Conservation (phyloP, 2,797 vertebrate genomes). For the Podarcis siculus region DNA sequence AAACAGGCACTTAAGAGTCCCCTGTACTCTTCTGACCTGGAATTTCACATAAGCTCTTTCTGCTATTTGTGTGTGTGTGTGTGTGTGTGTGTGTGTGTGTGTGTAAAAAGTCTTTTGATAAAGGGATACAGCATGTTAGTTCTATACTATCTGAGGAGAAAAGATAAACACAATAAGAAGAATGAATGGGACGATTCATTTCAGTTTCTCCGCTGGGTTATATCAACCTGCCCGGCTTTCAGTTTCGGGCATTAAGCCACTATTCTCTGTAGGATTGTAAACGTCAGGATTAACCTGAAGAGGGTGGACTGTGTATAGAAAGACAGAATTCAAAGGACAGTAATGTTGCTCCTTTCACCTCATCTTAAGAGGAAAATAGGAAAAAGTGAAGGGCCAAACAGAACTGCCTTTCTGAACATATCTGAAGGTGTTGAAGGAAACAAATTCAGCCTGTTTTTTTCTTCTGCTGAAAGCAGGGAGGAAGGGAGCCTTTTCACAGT, state of each 20-base stretch:
- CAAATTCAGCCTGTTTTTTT: fast-evolving
- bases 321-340: constrained; percentile 6
- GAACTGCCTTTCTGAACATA: fast-evolving
- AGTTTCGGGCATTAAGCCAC: not conserved
- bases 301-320: fast-evolving
- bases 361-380: not conserved
- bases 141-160: not conserved
- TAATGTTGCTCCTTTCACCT: not conserved
- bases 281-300: not conserved
- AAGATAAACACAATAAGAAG: not conserved
- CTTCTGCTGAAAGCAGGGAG: fast-evolving
- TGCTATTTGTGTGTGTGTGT: not conserved
- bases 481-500: constrained; percentile 26
- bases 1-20: constrained; percentile 22
- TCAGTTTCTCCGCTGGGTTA: constrained; percentile 24
- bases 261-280: constrained; percentile 9
- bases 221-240: fast-evolving
- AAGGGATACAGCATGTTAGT: not conserved
- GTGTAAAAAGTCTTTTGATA: constrained; percentile 40
- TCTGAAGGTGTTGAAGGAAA: fast-evolving
- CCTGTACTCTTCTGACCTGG: not conserved
- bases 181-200: constrained; percentile 21
- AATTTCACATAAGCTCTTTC: not conserved
- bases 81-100: not conserved
- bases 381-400: fast-evolving